Evolutionary conservation across 2,113 vertebrate species (phyloP).

Genomic region (Uria aalge): DNA sequence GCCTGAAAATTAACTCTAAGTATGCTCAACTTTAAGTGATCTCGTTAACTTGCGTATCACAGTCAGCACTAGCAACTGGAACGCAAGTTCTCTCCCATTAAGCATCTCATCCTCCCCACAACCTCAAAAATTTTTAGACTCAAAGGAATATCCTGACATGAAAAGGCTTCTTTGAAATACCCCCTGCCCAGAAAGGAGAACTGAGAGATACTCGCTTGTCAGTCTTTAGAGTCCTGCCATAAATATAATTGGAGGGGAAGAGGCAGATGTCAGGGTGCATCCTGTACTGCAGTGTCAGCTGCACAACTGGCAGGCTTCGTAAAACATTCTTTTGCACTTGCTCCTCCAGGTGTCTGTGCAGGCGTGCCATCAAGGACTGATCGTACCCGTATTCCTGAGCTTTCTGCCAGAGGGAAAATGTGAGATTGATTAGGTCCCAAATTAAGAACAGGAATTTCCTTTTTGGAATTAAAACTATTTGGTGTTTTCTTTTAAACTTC

Average conservation of each 20-base stretch:
- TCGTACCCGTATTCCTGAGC: slow-evolving; percentile 81
- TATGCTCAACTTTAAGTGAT: neutral
- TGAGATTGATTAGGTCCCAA: neutral
- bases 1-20: neutral
- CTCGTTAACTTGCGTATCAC: neutral
- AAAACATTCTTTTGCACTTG: slow-evolving; percentile 20
- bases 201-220: slow-evolving; percentile 64
- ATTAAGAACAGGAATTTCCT: neutral
- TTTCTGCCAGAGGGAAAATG: slow-evolving; percentile 63
- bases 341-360: slow-evolving; percentile 71
- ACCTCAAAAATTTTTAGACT: neutral
- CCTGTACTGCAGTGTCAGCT: slow-evolving; percentile 82
- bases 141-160: neutral
- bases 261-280: slow-evolving; percentile 89
- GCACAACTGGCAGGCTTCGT: slow-evolving; percentile 55
- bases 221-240: slow-evolving; percentile 73
- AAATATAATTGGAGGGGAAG: slow-evolving; percentile 85
- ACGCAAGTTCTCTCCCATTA: neutral
- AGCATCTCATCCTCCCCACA: neutral
- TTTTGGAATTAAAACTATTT: neutral
- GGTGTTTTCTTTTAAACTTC: neutral
- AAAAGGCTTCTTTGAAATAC: neutral
- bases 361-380: slow-evolving; percentile 84
- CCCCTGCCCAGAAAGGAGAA: neutral
- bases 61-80: neutral